Evolutionary conservation across 1,140 invertebrate species (phyloP).

Genomic region (Drosophila pandora): DNA sequence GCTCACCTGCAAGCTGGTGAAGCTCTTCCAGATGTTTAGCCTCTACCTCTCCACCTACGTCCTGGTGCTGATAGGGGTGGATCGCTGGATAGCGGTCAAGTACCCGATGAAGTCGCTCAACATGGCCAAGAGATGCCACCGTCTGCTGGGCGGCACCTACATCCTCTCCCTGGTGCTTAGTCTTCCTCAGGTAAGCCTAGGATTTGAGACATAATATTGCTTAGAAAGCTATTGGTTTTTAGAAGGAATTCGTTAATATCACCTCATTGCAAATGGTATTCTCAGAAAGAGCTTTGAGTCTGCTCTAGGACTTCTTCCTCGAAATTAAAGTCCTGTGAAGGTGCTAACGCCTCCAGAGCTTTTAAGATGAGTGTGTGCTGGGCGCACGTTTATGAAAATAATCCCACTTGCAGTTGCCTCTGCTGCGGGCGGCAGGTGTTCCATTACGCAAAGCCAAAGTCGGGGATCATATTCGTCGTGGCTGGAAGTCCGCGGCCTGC

Average conservation of each 20-base stretch:
- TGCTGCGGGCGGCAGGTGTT: conserved; percentile 3
- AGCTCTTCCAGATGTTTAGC: conserved; percentile 92
- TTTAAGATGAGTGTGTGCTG: conserved; percentile 1
- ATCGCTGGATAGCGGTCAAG: conserved; percentile 91
- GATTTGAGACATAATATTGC: neutral
- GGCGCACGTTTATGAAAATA: conserved; percentile 32
- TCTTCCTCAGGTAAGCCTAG: conserved; percentile 90
- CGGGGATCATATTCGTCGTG: conserved; percentile 5
- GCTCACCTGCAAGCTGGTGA: conserved; percentile 91
- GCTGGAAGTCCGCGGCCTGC: neutral
- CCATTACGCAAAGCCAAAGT: conserved; percentile 42
- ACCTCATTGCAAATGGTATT: neutral
- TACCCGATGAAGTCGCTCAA: conserved; percentile 91
- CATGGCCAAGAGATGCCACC: conserved; percentile 87
- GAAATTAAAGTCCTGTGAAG: neutral
- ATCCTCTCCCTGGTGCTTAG: conserved; percentile 89
- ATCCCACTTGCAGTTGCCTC: conserved; percentile 23
- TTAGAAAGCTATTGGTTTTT: neutral
- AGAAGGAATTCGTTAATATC: neutral
- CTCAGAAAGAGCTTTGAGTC: neutral
- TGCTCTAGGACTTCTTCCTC: neutral
- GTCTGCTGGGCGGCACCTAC: conserved; percentile 88
- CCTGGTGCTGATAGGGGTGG: conserved; percentile 91
- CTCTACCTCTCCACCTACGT: conserved; percentile 94
- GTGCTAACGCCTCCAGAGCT: conserved; percentile 5